phyloP scores from a whole-genome alignment of 92 coral and sea anemone species.

The Porites divaricata region DNA sequence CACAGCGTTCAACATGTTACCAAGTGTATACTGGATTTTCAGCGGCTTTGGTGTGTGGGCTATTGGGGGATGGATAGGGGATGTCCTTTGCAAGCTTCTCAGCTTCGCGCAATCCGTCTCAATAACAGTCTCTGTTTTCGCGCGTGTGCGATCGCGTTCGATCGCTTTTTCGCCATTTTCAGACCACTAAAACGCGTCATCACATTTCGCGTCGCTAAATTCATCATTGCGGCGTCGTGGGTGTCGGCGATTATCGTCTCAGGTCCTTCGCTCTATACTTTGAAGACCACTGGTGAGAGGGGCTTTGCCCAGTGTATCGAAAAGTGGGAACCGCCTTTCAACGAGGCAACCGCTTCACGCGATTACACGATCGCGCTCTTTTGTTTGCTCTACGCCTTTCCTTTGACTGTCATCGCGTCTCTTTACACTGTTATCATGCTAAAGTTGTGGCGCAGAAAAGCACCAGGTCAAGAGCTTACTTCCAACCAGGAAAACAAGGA shows the following conservation, averaged over 20 bases:
- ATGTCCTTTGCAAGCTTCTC: constrained; percentile 67
- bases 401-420: constrained; percentile 58
- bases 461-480: constrained; percentile 75
- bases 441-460: constrained; percentile 84
- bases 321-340: constrained; percentile 59
- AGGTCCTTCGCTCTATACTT: constrained; percentile 62
- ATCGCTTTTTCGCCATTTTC: constrained; percentile 80
- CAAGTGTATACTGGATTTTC: constrained; percentile 71
- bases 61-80: constrained; percentile 50
- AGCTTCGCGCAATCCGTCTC: constrained; percentile 75
- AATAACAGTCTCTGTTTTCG: constrained; percentile 79
- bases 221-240: constrained; percentile 73
- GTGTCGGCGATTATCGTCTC: constrained; percentile 57
- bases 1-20: constrained; percentile 77
- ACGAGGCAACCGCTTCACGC: constrained; percentile 26
- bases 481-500: constrained; percentile 74
- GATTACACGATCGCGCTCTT: constrained; percentile 74
- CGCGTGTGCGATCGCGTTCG: constrained; percentile 74
- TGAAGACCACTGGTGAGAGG: constrained; percentile 23
- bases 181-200: constrained; percentile 76
- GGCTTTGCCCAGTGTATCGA: constrained; percentile 41
- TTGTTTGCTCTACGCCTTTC: constrained; percentile 68
- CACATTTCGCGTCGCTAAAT: constrained; percentile 68
- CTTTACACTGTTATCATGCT: constrained; percentile 69
- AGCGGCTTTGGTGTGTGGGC: constrained; percentile 64